A percentile compares a stretch with the other conserved stretches of the same genome.
Conservation (phyloP, 1,140 invertebrate genomes). For the Trichonephila clavipes region DNA sequence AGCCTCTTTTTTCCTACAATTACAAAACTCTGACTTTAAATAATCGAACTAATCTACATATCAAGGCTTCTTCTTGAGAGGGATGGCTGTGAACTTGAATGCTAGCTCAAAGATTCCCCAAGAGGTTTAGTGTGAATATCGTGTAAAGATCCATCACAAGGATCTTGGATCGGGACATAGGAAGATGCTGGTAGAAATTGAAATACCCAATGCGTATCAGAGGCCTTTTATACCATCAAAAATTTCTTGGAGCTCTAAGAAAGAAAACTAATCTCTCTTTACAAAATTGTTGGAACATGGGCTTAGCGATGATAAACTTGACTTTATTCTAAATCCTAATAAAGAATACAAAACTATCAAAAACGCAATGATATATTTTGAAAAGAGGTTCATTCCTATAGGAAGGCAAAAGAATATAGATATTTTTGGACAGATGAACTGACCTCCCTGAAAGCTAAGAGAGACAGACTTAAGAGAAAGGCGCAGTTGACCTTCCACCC, state of each 20-base stretch:
- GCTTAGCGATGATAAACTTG: background rate
- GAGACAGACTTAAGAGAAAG: conserved; percentile 27
- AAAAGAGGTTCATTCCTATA: background rate
- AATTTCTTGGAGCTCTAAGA: conserved; percentile 7
- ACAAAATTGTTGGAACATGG: background rate
- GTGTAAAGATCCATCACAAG: no score
- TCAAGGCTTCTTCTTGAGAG: no score
- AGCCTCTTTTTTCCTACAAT: no score
- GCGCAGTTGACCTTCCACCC: background rate
- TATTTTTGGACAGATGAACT: background rate
- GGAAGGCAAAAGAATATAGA: conserved; percentile 27
- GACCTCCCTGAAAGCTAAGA: background rate
- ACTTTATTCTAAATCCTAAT: background rate
- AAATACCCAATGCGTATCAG: background rate
- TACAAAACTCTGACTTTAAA: no score
- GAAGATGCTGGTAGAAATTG: conserved; percentile 17
- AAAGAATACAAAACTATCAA: background rate
- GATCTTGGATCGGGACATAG: conserved; percentile 4
- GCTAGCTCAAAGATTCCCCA: no score
- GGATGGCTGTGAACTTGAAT: no score
- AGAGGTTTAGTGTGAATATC: no score
- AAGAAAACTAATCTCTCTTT: background rate
- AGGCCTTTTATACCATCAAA: background rate
- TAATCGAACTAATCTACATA: no score
- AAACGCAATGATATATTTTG: background rate